Conservation (phyloP, 2,797 vertebrate genomes). For the Morus bassanus region DNA sequence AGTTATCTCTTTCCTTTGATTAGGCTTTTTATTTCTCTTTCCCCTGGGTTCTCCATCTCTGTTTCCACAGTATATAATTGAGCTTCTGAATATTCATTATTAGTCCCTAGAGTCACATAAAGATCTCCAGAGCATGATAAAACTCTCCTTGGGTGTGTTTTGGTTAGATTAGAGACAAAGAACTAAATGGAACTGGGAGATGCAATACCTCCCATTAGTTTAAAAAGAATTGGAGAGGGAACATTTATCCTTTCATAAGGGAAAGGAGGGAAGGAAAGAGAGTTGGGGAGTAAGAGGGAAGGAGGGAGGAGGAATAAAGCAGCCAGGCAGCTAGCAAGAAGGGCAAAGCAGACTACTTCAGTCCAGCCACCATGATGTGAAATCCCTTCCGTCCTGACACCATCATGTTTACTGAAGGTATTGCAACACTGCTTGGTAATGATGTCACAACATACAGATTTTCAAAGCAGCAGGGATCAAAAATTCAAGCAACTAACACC, state of each 20-base stretch:
- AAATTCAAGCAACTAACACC: not conserved
- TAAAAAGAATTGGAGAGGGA: not conserved
- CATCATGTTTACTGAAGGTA: not conserved
- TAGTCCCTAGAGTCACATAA: constrained; percentile 11
- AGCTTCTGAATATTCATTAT: constrained; percentile 41
- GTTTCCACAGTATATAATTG: constrained; percentile 23
- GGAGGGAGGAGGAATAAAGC: not conserved
- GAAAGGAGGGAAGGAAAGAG: not conserved
- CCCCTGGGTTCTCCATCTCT: constrained; percentile 8
- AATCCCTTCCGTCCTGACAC: not conserved
- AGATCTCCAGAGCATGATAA: constrained; percentile 29
- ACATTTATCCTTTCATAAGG: not conserved
- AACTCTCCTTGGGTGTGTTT: constrained; percentile 9
- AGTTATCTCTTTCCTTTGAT: constrained; percentile 18
- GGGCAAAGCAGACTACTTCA: not conserved
- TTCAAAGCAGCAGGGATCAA: not conserved
- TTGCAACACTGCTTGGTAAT: not conserved
- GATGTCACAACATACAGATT: not conserved
- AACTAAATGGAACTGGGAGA: not conserved
- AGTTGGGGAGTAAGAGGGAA: not conserved
- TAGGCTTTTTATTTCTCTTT: constrained; percentile 44
- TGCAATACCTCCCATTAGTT: not conserved
- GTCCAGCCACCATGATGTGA: not conserved
- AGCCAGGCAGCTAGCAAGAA: not conserved
- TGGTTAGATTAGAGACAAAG: constrained; percentile 32